These are phyloP conservation scores for Botia almorhae DNA, from an alignment of 2,797 vertebrate genomes.

Conservation along the genomic window DNA sequence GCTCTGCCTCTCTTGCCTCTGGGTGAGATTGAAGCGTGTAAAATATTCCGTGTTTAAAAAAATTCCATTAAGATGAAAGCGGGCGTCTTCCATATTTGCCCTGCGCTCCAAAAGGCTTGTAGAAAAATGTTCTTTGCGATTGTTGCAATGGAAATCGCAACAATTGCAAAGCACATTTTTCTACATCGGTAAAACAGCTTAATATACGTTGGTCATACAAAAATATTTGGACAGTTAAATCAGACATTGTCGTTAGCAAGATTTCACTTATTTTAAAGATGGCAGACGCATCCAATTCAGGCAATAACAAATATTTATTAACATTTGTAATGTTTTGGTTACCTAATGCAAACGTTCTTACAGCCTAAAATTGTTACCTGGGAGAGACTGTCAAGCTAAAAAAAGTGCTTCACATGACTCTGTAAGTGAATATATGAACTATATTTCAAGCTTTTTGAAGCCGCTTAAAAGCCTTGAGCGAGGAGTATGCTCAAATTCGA, in stretches of 20 bases:
- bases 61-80: slow-evolving; percentile 39
- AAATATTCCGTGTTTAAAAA: slow-evolving; percentile 45
- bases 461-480: too few species aligned
- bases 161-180: too few species aligned
- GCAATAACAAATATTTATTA: too few species aligned
- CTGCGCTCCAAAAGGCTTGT: slow-evolving; percentile 20
- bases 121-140: not conserved
- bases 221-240: not conserved
- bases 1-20: slow-evolving; percentile 36
- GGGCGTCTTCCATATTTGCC: slow-evolving; percentile 26
- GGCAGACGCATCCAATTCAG: not conserved
- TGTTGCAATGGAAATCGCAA: not conserved
- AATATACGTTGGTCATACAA: not conserved
- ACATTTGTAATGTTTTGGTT: too few species aligned
- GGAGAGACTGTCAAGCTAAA: too few species aligned
- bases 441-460: too few species aligned
- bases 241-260: not conserved
- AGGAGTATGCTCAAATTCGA: too few species aligned
- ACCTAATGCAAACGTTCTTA: too few species aligned
- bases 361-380: too few species aligned
- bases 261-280: not conserved
- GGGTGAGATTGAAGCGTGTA: slow-evolving; percentile 50
- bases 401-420: too few species aligned
- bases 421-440: too few species aligned
- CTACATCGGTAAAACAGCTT: slow-evolving; percentile 20